Evolutionary conservation across 2,113 vertebrate genomes (phyloP).

Genomic region (Budorcas taxicolor): DNA sequence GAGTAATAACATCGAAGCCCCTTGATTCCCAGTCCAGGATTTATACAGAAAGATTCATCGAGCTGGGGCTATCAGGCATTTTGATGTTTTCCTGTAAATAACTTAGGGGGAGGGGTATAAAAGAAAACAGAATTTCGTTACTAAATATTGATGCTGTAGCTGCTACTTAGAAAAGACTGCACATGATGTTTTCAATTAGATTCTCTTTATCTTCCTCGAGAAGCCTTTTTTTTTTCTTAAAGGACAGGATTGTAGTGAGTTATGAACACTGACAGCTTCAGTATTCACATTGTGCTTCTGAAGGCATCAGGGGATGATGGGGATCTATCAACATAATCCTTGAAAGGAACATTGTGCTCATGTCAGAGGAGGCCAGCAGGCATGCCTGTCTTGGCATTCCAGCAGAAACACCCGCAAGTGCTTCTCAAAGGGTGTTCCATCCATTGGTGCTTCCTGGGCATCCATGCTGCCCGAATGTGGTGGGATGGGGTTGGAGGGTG

Average conservation of each 20-base stretch:
- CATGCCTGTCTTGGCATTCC: background rate
- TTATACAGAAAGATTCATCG: background rate
- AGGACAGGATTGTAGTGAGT: background rate
- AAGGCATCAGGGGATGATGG: constrained; percentile 18
- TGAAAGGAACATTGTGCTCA: background rate
- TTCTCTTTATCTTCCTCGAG: constrained; percentile 59
- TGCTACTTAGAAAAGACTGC: constrained; percentile 55
- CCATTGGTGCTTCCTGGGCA: rapidly evolving
- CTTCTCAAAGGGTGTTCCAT: background rate
- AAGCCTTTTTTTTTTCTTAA: constrained; percentile 19
- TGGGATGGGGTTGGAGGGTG: background rate
- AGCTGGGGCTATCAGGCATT: background rate
- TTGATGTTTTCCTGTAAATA: constrained; percentile 58
- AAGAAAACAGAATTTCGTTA: constrained; percentile 60
- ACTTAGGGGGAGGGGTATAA: constrained; percentile 49
- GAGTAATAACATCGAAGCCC: background rate
- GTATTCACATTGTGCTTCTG: constrained; percentile 1
- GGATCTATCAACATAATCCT: background rate
- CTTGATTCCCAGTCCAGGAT: background rate
- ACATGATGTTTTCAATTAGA: constrained; percentile 70
- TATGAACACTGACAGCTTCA: constrained; percentile 50
- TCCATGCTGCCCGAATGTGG: rapidly evolving
- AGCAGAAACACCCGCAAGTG: background rate
- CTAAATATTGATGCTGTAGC: constrained; percentile 64
- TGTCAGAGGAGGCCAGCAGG: background rate